Evolutionary conservation across 92 coral and sea anemone species (phyloP).

Genomic region (Palythoa caribaeorum): DNA sequence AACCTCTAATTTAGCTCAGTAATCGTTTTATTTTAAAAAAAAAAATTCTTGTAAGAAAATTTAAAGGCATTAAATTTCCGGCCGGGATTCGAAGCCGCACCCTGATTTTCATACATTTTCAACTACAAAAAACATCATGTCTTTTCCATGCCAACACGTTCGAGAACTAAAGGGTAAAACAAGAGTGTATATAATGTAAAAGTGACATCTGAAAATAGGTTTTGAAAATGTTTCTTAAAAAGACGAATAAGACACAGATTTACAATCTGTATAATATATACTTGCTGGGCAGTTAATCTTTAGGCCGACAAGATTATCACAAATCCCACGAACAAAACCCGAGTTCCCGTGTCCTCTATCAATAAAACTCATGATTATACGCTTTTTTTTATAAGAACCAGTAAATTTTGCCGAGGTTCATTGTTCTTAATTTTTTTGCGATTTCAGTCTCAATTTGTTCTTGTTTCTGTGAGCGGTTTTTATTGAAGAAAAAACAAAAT

Average conservation of each 20-base stretch:
- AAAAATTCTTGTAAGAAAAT: not conserved
- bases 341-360: too few relatives aligned
- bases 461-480: too few relatives aligned
- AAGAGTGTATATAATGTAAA: not conserved
- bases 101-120: not conserved
- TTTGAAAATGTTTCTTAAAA: not conserved
- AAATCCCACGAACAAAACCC: too few relatives aligned
- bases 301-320: too few relatives aligned
- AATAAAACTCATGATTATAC: too few relatives aligned
- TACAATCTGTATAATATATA: not conserved
- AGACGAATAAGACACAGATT: not conserved
- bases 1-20: not conserved
- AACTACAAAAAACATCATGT: not conserved
- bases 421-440: too few relatives aligned
- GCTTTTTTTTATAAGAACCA: too few relatives aligned
- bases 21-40: not conserved
- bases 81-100: not conserved
- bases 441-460: too few relatives aligned
- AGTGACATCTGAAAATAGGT: not conserved
- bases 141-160: not conserved
- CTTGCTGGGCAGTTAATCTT: too few relatives aligned
- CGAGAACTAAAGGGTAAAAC: not conserved
- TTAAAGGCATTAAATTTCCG: not conserved
- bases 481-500: too few relatives aligned
- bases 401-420: too few relatives aligned